These are phyloP conservation scores for Thalassophryne amazonica DNA, from an alignment of 2,797 vertebrate species.

Conservation along the genomic window DNA sequence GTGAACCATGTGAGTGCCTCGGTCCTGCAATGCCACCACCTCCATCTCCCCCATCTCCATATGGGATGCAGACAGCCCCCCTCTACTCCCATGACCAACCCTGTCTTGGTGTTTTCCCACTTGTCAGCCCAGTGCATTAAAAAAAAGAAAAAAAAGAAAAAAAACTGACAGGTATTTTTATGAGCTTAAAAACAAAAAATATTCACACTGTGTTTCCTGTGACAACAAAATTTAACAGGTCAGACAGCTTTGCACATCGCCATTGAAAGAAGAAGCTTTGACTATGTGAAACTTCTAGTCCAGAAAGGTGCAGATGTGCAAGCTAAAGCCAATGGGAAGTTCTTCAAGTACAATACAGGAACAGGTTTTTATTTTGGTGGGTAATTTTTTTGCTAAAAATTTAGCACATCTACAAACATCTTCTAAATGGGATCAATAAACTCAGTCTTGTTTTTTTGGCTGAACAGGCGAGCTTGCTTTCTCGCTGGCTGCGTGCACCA, in stretches of 20 bases:
- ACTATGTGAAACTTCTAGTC: constrained; percentile 83
- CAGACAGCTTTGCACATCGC: constrained; percentile 90
- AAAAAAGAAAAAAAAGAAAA: too few relatives aligned
- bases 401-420: too few relatives aligned
- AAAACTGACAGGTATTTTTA: too few relatives aligned
- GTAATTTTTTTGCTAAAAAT: constrained; percentile 8
- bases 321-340: constrained; percentile 86
- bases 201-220: neutral
- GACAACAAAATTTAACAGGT: constrained; percentile 62
- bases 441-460: neutral
- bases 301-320: constrained; percentile 89
- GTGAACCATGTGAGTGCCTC: too few relatives aligned
- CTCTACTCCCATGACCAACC: too few relatives aligned
- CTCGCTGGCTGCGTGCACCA: constrained; percentile 90
- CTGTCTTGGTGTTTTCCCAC: too few relatives aligned
- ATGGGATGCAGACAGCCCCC: too few relatives aligned
- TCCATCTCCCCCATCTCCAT: too few relatives aligned
- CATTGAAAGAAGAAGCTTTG: constrained; percentile 87
- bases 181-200: neutral
- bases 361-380: constrained; percentile 92
- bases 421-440: neutral
- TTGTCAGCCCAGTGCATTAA: too few relatives aligned
- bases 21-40: too few relatives aligned
- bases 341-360: constrained; percentile 83
- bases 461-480: constrained; percentile 87